Base-by-base conservation (phyloP, 2,797 vertebrate species). In the Myotis daubentonii region DNA sequence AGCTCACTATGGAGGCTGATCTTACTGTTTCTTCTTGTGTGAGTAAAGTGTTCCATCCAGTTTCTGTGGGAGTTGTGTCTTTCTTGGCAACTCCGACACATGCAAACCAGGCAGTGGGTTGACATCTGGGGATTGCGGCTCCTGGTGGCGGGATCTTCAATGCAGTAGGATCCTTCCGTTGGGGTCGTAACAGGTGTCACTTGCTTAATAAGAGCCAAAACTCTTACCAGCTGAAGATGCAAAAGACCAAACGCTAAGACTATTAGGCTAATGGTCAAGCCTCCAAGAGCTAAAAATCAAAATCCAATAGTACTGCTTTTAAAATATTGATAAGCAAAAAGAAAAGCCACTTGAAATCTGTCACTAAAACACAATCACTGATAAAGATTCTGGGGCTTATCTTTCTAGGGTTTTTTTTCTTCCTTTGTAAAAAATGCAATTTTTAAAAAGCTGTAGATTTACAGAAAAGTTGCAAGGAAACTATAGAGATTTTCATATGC, bases 211-310 rank as follows among this genome's bases (percentile, higher is more conserved):
- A 36, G 25, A 28, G 8, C 7, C 44, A 44, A 55, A 44, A 44
- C 23, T 60, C 47, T 51, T 85, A 53, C 3, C 22, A 8, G 53
- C 55, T 74, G 9, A 91, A 88, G 38, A 38, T 11, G 75, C 30
- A 33, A 12, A 44, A 82, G 25, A 93, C 22, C 41, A 79, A 38
- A 23, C 19, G 22, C 44, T 94, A 49, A 16, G 28, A 28, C 86
- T 36, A 13, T 68, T 25, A 41, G 47, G 19, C 13, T 65, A 65
- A 41, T 72, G 20, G 25, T 53, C 8, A 78, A 82, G 36, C 0
- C 12, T 87, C 76, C 30, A 47, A 89, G 55, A 86, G 36, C 13
- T 92, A 70, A 79, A 91, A 28, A 11, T 47, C 25, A 92, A 95
- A 80, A 66, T 78, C n/a, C 3, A 53, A n/a, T 62, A 28, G 2